These are phyloP conservation scores for Pachypanchax playfairii DNA, from an alignment of 2,113 vertebrate species.

Conservation along the genomic window DNA sequence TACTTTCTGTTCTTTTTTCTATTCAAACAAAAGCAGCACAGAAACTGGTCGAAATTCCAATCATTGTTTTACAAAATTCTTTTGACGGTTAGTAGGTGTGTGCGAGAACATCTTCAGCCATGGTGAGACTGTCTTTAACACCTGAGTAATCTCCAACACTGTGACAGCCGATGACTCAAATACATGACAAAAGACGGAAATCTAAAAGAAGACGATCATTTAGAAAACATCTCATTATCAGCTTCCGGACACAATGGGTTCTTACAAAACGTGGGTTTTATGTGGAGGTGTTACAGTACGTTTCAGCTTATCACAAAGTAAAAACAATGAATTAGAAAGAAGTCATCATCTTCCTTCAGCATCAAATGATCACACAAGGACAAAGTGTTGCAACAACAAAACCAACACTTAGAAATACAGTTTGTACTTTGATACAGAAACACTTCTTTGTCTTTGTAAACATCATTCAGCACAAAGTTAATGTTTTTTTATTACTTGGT, in stretches of 20 bases:
- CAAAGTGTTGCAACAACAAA: conserved; percentile 1
- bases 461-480: conserved; percentile 11
- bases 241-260: conserved; percentile 9
- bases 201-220: not conserved
- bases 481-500: conserved; percentile 34
- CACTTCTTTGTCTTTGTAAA: conserved; percentile 26
- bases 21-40: conserved; percentile 15
- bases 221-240: not conserved
- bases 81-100: conserved; percentile 12
- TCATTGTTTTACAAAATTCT: conserved; percentile 23
- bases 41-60: conserved; percentile 32
- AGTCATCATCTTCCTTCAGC: conserved; percentile 26
- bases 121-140: conserved; percentile 22
- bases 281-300: conserved; percentile 33
- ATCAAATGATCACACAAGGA: conserved; percentile 1
- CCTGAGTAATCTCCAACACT: conserved; percentile 9
- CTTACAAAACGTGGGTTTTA: conserved; percentile 45
- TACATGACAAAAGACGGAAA: not conserved
- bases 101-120: conserved; percentile 41
- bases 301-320: conserved; percentile 38
- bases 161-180: not conserved
- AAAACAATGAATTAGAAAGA: conserved; percentile 35
- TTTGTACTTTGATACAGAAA: conserved; percentile 44
- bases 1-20: conserved; percentile 21
- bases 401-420: conserved; percentile 12